A percentile compares a stretch with the other conserved stretches of the same genome.
These are phyloP conservation scores for Crepidodera aurea DNA, from an alignment of 2,888 invertebrate species.

Conservation along the genomic window DNA sequence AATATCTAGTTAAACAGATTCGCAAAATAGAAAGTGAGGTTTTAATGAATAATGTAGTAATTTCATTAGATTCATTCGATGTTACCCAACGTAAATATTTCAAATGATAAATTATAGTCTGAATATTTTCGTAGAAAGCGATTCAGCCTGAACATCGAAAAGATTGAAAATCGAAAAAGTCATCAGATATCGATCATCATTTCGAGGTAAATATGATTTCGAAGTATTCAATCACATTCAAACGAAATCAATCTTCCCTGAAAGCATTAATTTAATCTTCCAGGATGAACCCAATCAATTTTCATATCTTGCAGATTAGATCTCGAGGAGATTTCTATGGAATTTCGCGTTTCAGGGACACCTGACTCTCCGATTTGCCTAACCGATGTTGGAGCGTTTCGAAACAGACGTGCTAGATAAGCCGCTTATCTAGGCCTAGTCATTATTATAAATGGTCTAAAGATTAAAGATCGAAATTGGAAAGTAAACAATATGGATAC, in stretches of 20 bases:
- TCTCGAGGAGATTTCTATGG: neutral
- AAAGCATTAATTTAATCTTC: neutral
- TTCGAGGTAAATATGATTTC: neutral
- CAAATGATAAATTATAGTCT: no score
- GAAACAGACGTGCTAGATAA: no score
- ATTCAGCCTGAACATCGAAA: no score
- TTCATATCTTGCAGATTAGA: neutral
- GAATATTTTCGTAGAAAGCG: no score
- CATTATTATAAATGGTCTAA: no score
- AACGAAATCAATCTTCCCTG: neutral
- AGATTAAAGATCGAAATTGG: no score
- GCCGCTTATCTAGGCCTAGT: no score
- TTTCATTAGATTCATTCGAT: constrained; percentile 6
- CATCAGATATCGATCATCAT: neutral
- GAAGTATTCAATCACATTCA: neutral
- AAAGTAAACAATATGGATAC: no score
- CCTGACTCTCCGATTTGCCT: neutral
- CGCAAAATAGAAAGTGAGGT: constrained; percentile 1
- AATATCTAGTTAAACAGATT: neutral
- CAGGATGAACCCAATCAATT: neutral
- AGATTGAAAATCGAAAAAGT: no score
- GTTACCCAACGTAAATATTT: no score
- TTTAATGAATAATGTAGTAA: constrained; percentile 2
- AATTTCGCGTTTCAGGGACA: neutral
- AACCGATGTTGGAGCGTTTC: neutral